phyloP scores from a whole-genome alignment of 2,113 vertebrate genomes.

The Trogon melanurus region DNA sequence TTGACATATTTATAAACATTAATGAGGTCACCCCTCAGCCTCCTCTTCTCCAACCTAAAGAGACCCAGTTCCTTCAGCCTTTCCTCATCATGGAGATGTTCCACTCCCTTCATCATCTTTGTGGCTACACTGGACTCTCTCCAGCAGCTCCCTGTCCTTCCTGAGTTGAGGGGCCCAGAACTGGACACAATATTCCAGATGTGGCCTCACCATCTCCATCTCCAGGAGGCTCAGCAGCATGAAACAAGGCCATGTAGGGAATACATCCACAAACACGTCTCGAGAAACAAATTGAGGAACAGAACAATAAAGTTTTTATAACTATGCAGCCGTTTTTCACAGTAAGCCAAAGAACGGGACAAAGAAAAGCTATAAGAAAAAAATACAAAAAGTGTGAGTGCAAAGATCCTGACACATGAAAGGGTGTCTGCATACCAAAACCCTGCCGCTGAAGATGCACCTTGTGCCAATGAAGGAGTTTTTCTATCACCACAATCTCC shows the following conservation, averaged over 20 bases:
- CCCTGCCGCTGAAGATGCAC: neutral
- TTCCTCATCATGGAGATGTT: too few relatives aligned
- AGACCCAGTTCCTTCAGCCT: too few relatives aligned
- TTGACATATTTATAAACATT: too few relatives aligned
- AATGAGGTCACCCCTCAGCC: too few relatives aligned
- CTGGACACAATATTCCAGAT: too few relatives aligned
- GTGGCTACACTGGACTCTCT: too few relatives aligned
- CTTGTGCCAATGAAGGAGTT: neutral
- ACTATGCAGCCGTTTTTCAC: neutral
- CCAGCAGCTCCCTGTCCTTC: too few relatives aligned
- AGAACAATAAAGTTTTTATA: neutral
- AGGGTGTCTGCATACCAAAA: neutral
- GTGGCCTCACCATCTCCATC: neutral
- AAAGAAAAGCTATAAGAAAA: neutral
- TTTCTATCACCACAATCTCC: neutral
- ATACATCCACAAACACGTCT: neutral
- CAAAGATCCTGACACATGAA: neutral
- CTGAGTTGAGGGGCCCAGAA: too few relatives aligned
- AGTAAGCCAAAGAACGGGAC: neutral
- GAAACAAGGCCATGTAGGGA: neutral
- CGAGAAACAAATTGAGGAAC: neutral
- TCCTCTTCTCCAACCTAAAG: too few relatives aligned
- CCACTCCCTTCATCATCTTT: too few relatives aligned
- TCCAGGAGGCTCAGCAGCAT: neutral
- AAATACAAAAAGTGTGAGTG: neutral